Evolutionary conservation across 2,797 vertebrate genomes (phyloP), one percentile per base, ranked within the genome.

Genomic region (Sylvilagus floridanus): DNA sequence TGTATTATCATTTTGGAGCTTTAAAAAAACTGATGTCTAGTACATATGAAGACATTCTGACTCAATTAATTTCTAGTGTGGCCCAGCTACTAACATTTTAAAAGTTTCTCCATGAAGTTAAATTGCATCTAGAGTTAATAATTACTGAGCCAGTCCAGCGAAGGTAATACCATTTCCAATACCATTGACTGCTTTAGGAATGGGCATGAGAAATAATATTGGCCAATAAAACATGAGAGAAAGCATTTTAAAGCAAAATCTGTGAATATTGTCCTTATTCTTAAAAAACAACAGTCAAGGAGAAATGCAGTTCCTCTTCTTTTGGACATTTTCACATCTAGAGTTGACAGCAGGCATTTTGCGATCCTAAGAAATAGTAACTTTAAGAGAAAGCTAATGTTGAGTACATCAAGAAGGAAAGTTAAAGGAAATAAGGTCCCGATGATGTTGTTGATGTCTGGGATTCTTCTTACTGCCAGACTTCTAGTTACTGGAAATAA

Each of bases 401-500:
- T 57, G 22, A 86, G 4, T 2, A 90, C 0, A 66, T 26, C 37
- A 82, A 7, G 89, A 54, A 52, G 28, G 50, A 78, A 90, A 90
- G 14, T 24, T 94, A n/a, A 78, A 88, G 21, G 17, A 79, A 92
- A 30, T 1, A 84, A 62, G 11, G 16, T 42, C 30, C 9, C 84
- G 30, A 63, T 81, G 26, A 79, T 11, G 24, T 87, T 28, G 52
- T 68, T 42, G 8, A 76, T 35, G 5, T 63, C 6, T 62, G 37
- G 32, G 6, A 50, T 60, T 30, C 69, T 65, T 47, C 2, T 50
- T 66, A 30, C 21, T 30, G 78, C n/a, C 65, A 7, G 35, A 63
- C 11, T 94, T 77, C 54, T 42, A 79, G 4, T 75, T 76, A 75
- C 42, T 14, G 90, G 42, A 97, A 72, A 30, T 35, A 87, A 90